Base-by-base conservation (phyloP, 2,797 vertebrate genomes). In the Paramormyrops hopkinsi region DNA sequence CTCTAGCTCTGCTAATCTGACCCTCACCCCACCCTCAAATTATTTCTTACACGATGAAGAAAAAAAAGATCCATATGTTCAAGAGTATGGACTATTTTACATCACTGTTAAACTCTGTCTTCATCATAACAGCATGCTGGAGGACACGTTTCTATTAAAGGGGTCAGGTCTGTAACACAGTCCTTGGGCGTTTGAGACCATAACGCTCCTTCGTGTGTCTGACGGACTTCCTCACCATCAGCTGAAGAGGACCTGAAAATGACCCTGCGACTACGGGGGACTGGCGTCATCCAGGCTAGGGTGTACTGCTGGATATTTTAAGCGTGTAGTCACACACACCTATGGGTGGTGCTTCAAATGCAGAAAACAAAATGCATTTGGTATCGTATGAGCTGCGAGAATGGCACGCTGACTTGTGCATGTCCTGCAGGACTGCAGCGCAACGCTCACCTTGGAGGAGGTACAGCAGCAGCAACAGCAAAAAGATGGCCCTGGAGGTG, bases 401-500 rank as follows among this genome's bases (percentile, higher is more conserved):
- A 37, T 73, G 65, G 65, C 65, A 73, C 4, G 4, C 65, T 33
- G 65, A 33, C 62, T 69, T 33, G 11, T 33, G 62, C 62, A 1
- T 25, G 25, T 14, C 62, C 62, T 33, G 25, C 62, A 69, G 62
- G 65, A 33, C 65, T 17, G 65, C 65, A 73, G 25, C 25, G 25
- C 65, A 73, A 37, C 4, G 65, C 89, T 90, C 93, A 99, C 99
- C 97, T 97, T 99, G 98, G 90, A 99, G 97, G 93, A 99, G 95
- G 94, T 99, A 99, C 87, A 99, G 97, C 91, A 95, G 94, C 92
- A 99, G 96, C 91, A 99, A 96, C 94, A 98, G 96, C 86, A 97
- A 96, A 93, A 98, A 99, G 91, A 99, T 97, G 93, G 97, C 95
- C 91, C 95, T 97, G 37, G 98, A 99, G 46, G 98, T 99, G 92